Evolutionary conservation across 2,113 vertebrate species (phyloP).

Genomic region (Spilogale gracilis): DNA sequence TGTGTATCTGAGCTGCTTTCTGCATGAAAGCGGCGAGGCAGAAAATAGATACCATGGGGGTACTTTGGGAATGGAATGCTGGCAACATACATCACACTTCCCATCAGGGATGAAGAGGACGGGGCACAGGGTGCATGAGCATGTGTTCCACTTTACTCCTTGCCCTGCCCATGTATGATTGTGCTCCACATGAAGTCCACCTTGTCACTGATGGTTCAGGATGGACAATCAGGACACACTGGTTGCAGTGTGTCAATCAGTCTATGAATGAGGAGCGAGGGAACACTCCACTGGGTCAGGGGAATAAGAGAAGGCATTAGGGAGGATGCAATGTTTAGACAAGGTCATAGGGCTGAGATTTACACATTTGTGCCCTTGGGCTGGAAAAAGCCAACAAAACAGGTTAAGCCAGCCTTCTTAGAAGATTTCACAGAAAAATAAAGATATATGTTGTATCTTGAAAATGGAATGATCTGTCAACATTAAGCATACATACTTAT

Average conservation of each 20-base stretch:
- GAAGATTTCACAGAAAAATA: conserved; percentile 16
- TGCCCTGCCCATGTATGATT: not conserved
- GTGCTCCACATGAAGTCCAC: not conserved
- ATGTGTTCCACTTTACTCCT: fast-evolving
- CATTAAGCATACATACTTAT: not conserved
- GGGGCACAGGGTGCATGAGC: not conserved
- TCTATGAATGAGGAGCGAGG: not conserved
- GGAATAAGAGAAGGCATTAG: not conserved
- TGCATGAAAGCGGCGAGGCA: not conserved
- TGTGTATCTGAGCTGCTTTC: not conserved
- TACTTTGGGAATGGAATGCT: not conserved
- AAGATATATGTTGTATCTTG: not conserved
- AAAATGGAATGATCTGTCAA: not conserved
- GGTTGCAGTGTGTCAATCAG: not conserved
- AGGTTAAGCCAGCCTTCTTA: not conserved
- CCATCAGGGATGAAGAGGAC: not conserved
- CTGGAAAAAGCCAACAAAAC: not conserved
- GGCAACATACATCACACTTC: not conserved
- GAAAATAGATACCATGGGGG: not conserved
- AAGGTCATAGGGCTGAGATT: not conserved
- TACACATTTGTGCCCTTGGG: not conserved
- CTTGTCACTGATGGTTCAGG: not conserved
- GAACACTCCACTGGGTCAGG: not conserved
- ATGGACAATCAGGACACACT: too few species aligned
- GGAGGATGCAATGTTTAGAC: not conserved